These are phyloP conservation scores for Orientallactaga sibirica DNA, from an alignment of 2,797 vertebrate genomes.

Conservation along the genomic window DNA sequence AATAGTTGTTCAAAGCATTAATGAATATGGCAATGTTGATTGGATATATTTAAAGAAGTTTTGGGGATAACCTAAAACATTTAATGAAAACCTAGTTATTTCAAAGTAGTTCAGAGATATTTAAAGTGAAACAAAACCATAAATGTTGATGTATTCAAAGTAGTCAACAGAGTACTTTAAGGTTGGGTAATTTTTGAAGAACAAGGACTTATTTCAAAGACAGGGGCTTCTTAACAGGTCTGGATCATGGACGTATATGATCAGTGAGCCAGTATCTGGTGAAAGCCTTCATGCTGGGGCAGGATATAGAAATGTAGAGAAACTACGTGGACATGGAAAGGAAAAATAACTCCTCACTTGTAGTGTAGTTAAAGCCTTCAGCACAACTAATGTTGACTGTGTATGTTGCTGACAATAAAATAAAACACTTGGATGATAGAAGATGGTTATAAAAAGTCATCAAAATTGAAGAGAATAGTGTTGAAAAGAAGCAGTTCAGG, in stretches of 20 bases:
- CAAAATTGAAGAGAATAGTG: too few species aligned
- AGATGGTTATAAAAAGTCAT: too few species aligned
- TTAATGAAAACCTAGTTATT: neutral
- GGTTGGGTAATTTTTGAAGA: neutral
- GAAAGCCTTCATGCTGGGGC: too few species aligned
- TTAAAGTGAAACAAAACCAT: neutral
- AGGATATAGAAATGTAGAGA: neutral
- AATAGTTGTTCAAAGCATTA: neutral
- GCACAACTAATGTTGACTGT: too few species aligned
- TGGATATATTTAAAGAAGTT: neutral
- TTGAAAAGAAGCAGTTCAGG: too few species aligned
- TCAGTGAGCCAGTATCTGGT: fast-evolving
- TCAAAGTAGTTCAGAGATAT: constrained; percentile 33
- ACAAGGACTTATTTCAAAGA: neutral
- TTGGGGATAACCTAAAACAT: neutral
- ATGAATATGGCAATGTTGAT: neutral
- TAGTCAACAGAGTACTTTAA: neutral
- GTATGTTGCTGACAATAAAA: too few species aligned
- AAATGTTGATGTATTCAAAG: neutral
- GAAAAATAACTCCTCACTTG: too few species aligned
- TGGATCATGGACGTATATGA: neutral
- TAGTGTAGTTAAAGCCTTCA: too few species aligned
- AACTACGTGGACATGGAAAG: neutral
- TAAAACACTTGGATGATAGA: too few species aligned
- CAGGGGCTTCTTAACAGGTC: neutral